Percentiles rank a stretch among this genome's conserved stretches.
Conservation (phyloP, 2,113 vertebrate genomes). For the Coryphaenoides rupestris region DNA sequence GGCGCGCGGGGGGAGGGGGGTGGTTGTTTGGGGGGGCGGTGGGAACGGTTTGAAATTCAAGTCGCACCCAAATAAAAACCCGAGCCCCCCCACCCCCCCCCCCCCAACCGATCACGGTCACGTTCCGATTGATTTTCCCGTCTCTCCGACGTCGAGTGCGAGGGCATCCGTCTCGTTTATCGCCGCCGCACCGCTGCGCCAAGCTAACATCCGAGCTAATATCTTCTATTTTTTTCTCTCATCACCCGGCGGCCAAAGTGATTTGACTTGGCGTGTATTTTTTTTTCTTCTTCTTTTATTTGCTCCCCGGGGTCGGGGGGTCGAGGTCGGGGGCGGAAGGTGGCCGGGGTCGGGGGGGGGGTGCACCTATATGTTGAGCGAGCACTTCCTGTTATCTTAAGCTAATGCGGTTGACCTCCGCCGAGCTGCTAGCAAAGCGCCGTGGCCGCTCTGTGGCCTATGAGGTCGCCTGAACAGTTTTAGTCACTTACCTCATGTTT, state of each 20-base stretch:
- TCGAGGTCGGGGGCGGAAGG: too few relatives aligned
- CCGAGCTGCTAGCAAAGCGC: conserved; percentile 26
- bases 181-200: conserved; percentile 23
- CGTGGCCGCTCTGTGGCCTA: conserved; percentile 36
- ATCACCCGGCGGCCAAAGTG: too few relatives aligned
- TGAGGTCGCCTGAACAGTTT: conserved; percentile 13
- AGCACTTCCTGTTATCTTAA: not conserved
- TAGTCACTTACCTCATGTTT: too few relatives aligned
- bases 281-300: too few relatives aligned
- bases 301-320: not conserved
- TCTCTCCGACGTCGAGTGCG: conserved; percentile 51
- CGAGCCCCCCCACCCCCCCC: conserved; percentile 35
- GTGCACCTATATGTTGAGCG: too few relatives aligned
- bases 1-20: not conserved
- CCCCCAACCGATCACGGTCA: too few relatives aligned
- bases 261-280: not conserved
- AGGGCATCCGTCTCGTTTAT: conserved; percentile 52
- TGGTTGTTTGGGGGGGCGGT: too few relatives aligned
- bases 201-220: too few relatives aligned
- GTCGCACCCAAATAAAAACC: conserved; percentile 52
- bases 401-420: conserved; percentile 3
- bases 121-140: conserved; percentile 52
- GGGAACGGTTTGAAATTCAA: conserved; percentile 29
- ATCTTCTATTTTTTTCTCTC: too few relatives aligned
- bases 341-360: too few relatives aligned